Evolutionary conservation across 2,113 vertebrate species (phyloP).

Genomic region (Barbus barbus): DNA sequence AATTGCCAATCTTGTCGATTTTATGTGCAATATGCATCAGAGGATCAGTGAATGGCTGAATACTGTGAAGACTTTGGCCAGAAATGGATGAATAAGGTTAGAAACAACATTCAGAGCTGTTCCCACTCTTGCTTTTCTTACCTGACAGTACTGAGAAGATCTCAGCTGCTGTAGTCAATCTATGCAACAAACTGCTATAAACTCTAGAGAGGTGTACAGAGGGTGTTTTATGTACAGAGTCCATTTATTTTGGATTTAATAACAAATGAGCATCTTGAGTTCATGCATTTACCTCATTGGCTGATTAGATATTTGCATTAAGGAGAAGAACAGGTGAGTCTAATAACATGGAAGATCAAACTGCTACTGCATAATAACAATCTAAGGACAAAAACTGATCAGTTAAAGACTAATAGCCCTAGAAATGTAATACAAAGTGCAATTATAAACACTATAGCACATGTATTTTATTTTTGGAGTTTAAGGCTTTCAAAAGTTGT

Average conservation of each 20-base stretch:
- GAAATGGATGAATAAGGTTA: not conserved
- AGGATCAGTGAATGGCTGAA: not conserved
- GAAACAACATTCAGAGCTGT: not conserved
- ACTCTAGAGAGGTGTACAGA: not conserved
- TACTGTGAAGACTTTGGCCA: not conserved
- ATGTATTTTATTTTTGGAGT: not conserved
- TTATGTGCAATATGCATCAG: not conserved
- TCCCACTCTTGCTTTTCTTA: not conserved
- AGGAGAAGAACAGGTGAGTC: too few species aligned
- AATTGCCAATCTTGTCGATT: not conserved
- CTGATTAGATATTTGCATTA: too few species aligned
- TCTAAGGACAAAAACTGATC: not conserved
- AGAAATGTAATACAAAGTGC: not conserved
- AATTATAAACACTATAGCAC: not conserved
- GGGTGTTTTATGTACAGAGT: too few species aligned
- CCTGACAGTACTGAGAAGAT: not conserved
- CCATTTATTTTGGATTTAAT: not conserved
- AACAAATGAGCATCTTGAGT: too few species aligned
- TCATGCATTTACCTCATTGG: too few species aligned
- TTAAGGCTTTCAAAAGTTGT: slow-evolving; percentile 11
- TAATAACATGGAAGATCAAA: too few species aligned
- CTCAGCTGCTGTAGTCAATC: not conserved
- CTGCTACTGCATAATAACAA: too few species aligned
- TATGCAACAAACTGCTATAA: not conserved
- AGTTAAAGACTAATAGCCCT: not conserved